Percentiles rank a stretch among this genome's conserved stretches.
Conservation (phyloP, 1,140 invertebrate genomes). For the Artemia franciscana region DNA sequence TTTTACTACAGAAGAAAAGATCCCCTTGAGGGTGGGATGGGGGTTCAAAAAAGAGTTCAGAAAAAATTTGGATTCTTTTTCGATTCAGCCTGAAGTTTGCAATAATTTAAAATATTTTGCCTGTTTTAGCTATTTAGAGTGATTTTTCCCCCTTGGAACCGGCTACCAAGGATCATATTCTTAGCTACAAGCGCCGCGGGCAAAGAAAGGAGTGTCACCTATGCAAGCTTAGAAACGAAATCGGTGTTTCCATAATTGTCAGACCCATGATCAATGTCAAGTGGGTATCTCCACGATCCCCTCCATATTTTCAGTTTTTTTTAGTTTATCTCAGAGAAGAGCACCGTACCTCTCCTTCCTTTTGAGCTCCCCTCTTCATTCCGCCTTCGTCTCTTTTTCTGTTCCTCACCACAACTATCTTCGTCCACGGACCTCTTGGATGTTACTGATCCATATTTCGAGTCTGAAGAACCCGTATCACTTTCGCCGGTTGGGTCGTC, state of each 20-base stretch:
- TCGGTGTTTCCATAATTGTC: neutral
- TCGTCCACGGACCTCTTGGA: neutral
- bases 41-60: too few relatives aligned
- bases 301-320: neutral
- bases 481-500: too few relatives aligned
- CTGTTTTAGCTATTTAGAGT: too few relatives aligned
- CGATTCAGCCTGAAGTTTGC: too few relatives aligned
- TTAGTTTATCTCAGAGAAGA: neutral
- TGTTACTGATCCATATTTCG: too few relatives aligned
- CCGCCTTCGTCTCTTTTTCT: neutral
- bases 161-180: neutral
- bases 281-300: neutral
- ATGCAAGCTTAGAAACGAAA: neutral
- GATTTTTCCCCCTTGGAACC: too few relatives aligned
- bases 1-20: too few relatives aligned
- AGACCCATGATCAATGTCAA: neutral
- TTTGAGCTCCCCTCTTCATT: neutral
- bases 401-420: neutral
- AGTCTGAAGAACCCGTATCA: too few relatives aligned
- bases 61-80: too few relatives aligned
- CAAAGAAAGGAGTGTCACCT: neutral
- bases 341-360: neutral
- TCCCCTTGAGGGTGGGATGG: too few relatives aligned
- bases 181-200: neutral
- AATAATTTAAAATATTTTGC: too few relatives aligned